Evolutionary conservation across 2,797 vertebrate species (phyloP).

Genomic region (Enteromius radiatus): DNA sequence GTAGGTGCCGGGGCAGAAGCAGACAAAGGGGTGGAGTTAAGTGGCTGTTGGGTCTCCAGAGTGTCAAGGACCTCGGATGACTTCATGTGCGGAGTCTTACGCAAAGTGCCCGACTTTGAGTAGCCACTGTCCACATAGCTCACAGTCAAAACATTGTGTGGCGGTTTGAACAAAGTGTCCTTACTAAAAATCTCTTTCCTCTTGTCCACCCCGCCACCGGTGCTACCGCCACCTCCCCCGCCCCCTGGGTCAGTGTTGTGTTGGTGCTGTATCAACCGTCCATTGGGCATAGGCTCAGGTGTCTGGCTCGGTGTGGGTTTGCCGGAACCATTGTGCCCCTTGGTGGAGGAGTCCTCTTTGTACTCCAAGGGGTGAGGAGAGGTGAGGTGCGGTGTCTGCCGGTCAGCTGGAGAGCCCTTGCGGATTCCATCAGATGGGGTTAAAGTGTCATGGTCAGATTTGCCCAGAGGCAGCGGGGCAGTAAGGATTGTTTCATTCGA

Average conservation of each 20-base stretch:
- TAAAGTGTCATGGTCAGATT: constrained; percentile 93
- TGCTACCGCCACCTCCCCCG: constrained; percentile 73
- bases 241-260: constrained; percentile 89
- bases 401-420: constrained; percentile 90
- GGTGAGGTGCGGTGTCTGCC: constrained; percentile 89
- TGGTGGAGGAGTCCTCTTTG: constrained; percentile 89
- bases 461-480: constrained; percentile 92
- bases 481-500: constrained; percentile 98
- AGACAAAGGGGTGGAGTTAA: constrained; percentile 86
- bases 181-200: constrained; percentile 99
- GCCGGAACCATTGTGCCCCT: constrained; percentile 83
- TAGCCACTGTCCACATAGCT: constrained; percentile 88
- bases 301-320: constrained; percentile 82
- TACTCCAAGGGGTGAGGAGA: constrained; percentile 85
- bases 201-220: constrained; percentile 82
- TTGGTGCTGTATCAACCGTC: constrained; percentile 90
- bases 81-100: constrained; percentile 94
- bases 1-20: constrained; percentile 84
- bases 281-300: constrained; percentile 88
- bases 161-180: constrained; percentile 98
- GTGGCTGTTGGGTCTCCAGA: constrained; percentile 91
- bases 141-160: constrained; percentile 92
- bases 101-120: constrained; percentile 92
- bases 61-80: constrained; percentile 88
- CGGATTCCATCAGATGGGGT: constrained; percentile 91